Percentiles rank a stretch among this genome's conserved stretches.
Evolutionary conservation across 2,113 vertebrate genomes (phyloP).

Genomic region (Antennarius striatus): DNA sequence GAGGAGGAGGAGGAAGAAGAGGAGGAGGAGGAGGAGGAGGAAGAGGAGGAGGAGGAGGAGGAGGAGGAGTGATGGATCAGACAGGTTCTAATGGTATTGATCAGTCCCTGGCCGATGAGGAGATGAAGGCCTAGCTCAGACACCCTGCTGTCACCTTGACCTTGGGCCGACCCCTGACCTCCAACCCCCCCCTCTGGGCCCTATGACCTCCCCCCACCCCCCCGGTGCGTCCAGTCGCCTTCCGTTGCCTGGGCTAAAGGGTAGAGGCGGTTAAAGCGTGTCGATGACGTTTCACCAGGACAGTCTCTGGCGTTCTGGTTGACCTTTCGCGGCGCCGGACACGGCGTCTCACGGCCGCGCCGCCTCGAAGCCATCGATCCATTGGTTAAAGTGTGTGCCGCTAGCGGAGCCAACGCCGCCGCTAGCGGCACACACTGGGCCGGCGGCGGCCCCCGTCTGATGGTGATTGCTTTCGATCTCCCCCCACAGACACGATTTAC

Average conservation of each 20-base stretch:
- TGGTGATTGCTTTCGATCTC: slow-evolving; percentile 99
- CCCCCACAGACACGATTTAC: slow-evolving; percentile 87
- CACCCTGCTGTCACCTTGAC: slow-evolving; percentile 89
- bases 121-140: slow-evolving; percentile 84
- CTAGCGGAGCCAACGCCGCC: slow-evolving; percentile 34
- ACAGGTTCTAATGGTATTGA: slow-evolving; percentile 88
- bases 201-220: slow-evolving; percentile 28
- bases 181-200: slow-evolving; percentile 55
- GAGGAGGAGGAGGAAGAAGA: no score
- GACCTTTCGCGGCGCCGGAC: slow-evolving; percentile 82
- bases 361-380: slow-evolving; percentile 92
- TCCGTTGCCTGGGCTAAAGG: slow-evolving; percentile 76
- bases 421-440: slow-evolving; percentile 84
- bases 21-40: no score
- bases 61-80: slow-evolving; percentile 74
- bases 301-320: slow-evolving; percentile 91
- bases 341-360: slow-evolving; percentile 81
- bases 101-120: slow-evolving; percentile 85
- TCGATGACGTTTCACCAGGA: slow-evolving; percentile 97
- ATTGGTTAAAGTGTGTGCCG: slow-evolving; percentile 93
- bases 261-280: slow-evolving; percentile 92
- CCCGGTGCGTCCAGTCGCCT: slow-evolving; percentile 30
- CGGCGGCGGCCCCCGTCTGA: slow-evolving; percentile 85
- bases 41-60: slow-evolving; percentile 23
- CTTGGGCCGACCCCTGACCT: slow-evolving; percentile 86